phyloP scores from a whole-genome alignment of 92 coral and sea anemone species.

The Scolanthus callimorphus region DNA sequence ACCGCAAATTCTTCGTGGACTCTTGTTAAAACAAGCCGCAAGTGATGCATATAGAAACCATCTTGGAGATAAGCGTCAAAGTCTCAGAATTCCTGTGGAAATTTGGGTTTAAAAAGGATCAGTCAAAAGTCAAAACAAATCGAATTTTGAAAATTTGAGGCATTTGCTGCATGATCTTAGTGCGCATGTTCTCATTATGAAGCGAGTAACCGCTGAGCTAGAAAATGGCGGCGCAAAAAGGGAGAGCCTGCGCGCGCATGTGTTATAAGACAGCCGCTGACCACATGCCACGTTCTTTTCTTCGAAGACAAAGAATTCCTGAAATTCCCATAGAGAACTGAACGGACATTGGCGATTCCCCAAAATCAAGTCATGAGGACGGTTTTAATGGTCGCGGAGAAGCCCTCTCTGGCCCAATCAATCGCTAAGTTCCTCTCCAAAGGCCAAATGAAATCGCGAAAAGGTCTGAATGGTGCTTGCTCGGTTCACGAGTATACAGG shows the following conservation, averaged over 20 bases:
- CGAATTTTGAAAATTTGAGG: too few species aligned
- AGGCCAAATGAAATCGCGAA: constrained; percentile 75
- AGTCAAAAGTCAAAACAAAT: too few species aligned
- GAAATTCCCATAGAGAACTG: not conserved
- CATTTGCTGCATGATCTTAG: too few species aligned
- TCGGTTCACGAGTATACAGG: constrained; percentile 91
- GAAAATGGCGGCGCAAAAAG: too few species aligned
- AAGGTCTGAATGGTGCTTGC: constrained; percentile 91
- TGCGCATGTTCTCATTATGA: too few species aligned
- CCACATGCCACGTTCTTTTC: not conserved
- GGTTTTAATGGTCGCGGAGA: constrained; percentile 99
- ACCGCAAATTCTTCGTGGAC: too few species aligned
- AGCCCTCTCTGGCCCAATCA: constrained; percentile 97
- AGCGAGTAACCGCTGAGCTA: too few species aligned
- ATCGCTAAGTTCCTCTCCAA: constrained; percentile 87
- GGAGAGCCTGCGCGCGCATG: not conserved
- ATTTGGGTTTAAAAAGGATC: too few species aligned
- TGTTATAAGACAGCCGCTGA: not conserved
- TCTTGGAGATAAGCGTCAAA: too few species aligned
- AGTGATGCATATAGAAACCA: too few species aligned
- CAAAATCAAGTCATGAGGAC: constrained; percentile 64
- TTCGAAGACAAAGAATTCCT: not conserved
- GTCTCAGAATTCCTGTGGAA: too few species aligned
- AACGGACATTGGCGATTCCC: not conserved
- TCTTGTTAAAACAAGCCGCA: too few species aligned